Percentiles rank a stretch among this genome's conserved stretches.
Conservation (phyloP, 2,113 vertebrate species). For the Syngnathoides biaculeatus region DNA sequence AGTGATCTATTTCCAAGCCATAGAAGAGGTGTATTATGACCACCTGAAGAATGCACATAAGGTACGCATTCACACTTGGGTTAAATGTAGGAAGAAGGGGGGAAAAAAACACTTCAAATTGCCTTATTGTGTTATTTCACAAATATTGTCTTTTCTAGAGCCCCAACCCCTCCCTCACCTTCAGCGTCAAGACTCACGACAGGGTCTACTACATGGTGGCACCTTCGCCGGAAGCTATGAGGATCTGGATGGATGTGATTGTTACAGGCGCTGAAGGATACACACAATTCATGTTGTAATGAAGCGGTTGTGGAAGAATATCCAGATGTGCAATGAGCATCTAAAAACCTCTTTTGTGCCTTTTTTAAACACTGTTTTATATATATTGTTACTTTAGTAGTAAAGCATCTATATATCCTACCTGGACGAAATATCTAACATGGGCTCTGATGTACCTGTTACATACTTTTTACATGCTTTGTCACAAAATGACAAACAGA, state of each 20-base stretch:
- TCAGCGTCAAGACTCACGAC: slow-evolving; percentile 95
- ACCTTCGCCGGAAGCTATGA: slow-evolving; percentile 91
- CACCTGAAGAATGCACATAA: slow-evolving; percentile 97
- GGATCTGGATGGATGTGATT: slow-evolving; percentile 99
- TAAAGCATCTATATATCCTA: background rate
- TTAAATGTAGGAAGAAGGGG: no score
- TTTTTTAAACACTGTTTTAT: slow-evolving; percentile 1
- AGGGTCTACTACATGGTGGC: slow-evolving; percentile 96
- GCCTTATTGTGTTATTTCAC: background rate
- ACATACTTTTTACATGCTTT: background rate
- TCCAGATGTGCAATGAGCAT: background rate
- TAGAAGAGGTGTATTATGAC: slow-evolving; percentile 98
- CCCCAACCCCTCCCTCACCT: slow-evolving; percentile 90
- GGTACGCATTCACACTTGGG: slow-evolving; percentile 64
- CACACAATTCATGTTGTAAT: slow-evolving; percentile 90
- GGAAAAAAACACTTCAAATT: background rate
- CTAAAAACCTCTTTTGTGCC: background rate
- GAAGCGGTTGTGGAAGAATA: background rate
- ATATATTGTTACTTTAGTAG: background rate
- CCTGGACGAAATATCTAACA: background rate
- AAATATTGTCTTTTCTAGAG: slow-evolving; percentile 70
- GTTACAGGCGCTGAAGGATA: slow-evolving; percentile 95
- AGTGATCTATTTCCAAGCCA: slow-evolving; percentile 98
- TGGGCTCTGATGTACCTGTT: background rate
- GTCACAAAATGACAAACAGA: background rate